phyloP scores from a whole-genome alignment of 2,888 invertebrate species.

The Caenorhabditis sinica region DNA sequence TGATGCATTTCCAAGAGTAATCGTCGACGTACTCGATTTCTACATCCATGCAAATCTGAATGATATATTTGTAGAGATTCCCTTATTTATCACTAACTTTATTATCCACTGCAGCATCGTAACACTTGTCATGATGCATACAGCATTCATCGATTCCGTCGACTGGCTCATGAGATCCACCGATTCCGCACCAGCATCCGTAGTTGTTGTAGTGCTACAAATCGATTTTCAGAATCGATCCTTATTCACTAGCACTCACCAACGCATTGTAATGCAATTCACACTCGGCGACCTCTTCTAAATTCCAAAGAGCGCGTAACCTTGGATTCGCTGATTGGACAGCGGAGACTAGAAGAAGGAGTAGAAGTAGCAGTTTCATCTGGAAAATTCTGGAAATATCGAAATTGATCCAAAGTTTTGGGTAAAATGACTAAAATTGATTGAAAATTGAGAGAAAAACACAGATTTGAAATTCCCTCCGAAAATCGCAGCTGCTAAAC shows the following conservation, averaged over 20 bases:
- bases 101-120: constrained; percentile 79
- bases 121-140: constrained; percentile 82
- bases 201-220: constrained; percentile 81
- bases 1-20: constrained; percentile 75
- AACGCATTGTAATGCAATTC: constrained; percentile 79
- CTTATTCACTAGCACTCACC: constrained; percentile 41
- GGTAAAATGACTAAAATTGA: neutral
- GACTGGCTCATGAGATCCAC: constrained; percentile 79
- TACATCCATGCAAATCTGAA: constrained; percentile 75
- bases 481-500: constrained; percentile 28
- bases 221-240: neutral
- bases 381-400: neutral
- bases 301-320: constrained; percentile 79
- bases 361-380: constrained; percentile 18
- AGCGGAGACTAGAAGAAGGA: neutral
- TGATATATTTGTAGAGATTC: neutral
- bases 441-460: neutral
- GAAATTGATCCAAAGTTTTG: neutral
- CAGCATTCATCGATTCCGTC: constrained; percentile 83
- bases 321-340: constrained; percentile 15
- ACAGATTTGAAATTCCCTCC: constrained; percentile 38
- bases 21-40: constrained; percentile 80
- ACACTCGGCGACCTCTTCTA: constrained; percentile 80
- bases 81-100: constrained; percentile 22
- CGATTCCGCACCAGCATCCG: constrained; percentile 82